phyloP scores from a whole-genome alignment of 1,140 invertebrate genomes.

The Drosophila trapezifrons region DNA sequence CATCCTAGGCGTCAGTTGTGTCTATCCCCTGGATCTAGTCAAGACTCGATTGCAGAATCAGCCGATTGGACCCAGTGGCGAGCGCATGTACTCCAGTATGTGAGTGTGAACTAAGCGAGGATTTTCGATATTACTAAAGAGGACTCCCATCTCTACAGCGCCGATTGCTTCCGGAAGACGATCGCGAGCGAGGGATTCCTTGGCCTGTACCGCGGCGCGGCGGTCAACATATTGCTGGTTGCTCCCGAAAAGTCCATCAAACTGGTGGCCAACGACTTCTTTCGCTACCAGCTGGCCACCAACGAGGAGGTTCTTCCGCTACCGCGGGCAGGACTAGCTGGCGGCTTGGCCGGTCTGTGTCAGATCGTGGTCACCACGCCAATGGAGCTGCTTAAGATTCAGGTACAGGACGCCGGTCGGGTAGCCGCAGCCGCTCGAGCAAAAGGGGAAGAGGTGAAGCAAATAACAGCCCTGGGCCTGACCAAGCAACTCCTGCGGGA shows the following conservation, averaged over 20 bases:
- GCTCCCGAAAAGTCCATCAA: conserved; percentile 99
- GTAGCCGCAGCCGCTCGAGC: conserved; percentile 88
- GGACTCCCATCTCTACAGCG: conserved; percentile 86
- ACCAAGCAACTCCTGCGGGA: conserved; percentile 91
- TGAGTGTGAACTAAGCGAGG: conserved; percentile 85
- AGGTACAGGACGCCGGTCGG: conserved; percentile 98
- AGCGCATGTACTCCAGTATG: conserved; percentile 96
- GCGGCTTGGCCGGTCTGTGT: conserved; percentile 96
- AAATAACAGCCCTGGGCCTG: conserved; percentile 93
- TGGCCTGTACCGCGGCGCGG: conserved; percentile 98
- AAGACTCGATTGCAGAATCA: conserved; percentile 98
- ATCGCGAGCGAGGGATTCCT: conserved; percentile 96
- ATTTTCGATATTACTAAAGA: neutral
- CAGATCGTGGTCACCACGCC: conserved; percentile 99
- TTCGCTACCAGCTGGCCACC: conserved; percentile 90
- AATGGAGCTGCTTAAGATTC: conserved; percentile 99
- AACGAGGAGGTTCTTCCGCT: conserved; percentile 88
- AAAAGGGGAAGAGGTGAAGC: conserved; percentile 87
- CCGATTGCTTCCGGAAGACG: conserved; percentile 97
- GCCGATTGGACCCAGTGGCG: conserved; percentile 93
- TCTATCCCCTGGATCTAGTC: conserved; percentile 98
- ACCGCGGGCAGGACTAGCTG: conserved; percentile 93
- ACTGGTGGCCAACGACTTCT: conserved; percentile 99
- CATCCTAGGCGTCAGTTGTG: conserved; percentile 98
- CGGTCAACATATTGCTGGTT: conserved; percentile 98